Base-by-base conservation (phyloP, 2,888 invertebrate genomes). In the Lasius fuliginosus region DNA sequence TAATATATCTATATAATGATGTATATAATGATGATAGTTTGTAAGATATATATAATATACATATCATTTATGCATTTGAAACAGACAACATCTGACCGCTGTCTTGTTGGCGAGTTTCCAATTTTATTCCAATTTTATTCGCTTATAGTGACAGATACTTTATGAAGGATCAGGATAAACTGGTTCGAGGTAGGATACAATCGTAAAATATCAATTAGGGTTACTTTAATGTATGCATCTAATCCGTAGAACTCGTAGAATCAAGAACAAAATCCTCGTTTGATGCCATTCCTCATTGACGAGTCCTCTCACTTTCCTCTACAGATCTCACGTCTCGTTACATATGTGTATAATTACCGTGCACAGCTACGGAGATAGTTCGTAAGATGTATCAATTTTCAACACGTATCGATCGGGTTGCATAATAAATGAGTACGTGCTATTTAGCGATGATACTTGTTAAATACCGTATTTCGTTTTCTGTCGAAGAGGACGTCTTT, bases 351-450 rank as follows among this genome's bases (percentile, higher is more conserved):
- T 90, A 90, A 90, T 88, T 90, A 90, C 86, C 83, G 89, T 87
- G 87, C 71, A 62, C 82, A 75, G 82, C 83, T 73, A 85, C 64
- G 23, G 23, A 69, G 83, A 79, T 58, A 83, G 84, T 82, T 84
- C 88, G 82, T 89, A 90, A 91, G 91, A 91, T 92, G 92, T 90
- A 92, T 91, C 92, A 92, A 93, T 93, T 92, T 93, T 89, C 90
- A 88, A 93, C 91, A 91, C 91, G 92, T 92, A 93, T 92, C 89
- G 88, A 86, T 88, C 79, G 90, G 90, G 92, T 91, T 93, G 93
- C 92, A 93, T 93, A 93, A 93, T 92, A 93, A 93, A 93, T 92
- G 92, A 92, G 87, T 85, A 86, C 86, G 86, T 86, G 87, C 82
- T 87, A 85, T 87, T 87, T 79, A 88, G 84, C 84, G 85, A 77